Evolutionary conservation across 2,113 vertebrate species (phyloP), one percentile per base, ranked within the genome.

Genomic region (Psammodynastes pulverulentus): DNA sequence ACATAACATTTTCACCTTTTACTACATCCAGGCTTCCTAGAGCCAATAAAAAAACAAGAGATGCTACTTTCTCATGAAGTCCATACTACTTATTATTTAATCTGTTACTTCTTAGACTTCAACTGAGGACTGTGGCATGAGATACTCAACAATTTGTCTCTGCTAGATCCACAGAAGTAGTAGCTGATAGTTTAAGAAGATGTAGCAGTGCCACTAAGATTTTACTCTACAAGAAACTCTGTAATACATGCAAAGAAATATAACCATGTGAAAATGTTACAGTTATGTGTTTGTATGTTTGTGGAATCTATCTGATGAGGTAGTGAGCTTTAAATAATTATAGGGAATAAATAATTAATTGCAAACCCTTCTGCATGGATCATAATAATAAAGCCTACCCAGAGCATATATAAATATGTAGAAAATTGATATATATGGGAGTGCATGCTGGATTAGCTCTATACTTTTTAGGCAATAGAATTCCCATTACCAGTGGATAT

Each of bases 1-100:
- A n/a, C n/a, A 52, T 89, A 89, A 62, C 34, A 58, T 91, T 56
- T 88, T 58, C 29, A 93, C n/a, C 51, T 84, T 88, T 88, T 62
- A 56, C 56, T 56, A 88, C 43, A 88, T n/a, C 51, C 89, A 93
- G 62, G 43, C 26, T 84, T 67, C 86, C 17, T 43, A 87, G 7
- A 51, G 7, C 48, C 86, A 51, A 17, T 29, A 48, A 48, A 13
- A 26, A 86, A 48, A 24, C 45, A 46, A 86, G 12, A n/a, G 26
- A 7, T 29, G 4, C 24, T 48, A 87, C 13, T 86, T 86, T 49
- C 85, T 29, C 46, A 48, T 90, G 45, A 85, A 51, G 34, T 67
- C 39, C 56, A 48, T 53, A 23, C 26, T 56, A 84, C 10, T 10
- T 43, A 89, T 21, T 17, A 48, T 29, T 58, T 39, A 84, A 56